Conservation (phyloP, 2,113 vertebrate species). For the Varanus salvator region DNA sequence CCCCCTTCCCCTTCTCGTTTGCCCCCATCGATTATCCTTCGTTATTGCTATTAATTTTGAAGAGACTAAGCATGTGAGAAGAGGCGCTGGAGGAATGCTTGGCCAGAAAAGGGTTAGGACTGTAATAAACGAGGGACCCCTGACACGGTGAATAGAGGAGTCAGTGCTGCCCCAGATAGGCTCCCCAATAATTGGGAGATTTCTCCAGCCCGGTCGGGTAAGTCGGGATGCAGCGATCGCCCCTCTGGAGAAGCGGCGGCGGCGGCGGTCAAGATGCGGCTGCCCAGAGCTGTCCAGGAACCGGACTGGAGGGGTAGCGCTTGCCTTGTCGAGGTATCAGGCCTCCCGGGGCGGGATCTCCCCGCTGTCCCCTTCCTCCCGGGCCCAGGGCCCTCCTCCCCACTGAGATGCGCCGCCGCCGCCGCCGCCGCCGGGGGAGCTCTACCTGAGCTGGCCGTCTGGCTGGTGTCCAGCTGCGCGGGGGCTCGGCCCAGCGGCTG, state of each 20-base stretch:
- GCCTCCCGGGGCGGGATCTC: background rate
- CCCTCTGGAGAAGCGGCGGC: background rate
- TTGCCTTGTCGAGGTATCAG: background rate
- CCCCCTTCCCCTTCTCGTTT: background rate
- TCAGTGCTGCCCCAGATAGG: background rate
- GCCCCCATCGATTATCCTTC: background rate
- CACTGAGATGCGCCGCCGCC: background rate
- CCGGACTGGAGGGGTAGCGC: background rate
- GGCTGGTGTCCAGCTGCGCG: slow-evolving; percentile 86
- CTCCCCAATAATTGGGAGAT: background rate
- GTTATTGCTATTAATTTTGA: too few relatives aligned
- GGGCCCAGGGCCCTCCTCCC: background rate
- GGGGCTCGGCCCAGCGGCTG: slow-evolving; percentile 85
- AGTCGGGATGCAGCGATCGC: too few relatives aligned
- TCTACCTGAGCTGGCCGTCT: slow-evolving; percentile 95
- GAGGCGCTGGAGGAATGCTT: background rate
- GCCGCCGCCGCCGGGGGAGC: background rate
- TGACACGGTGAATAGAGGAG: background rate
- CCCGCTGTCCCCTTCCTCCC: background rate
- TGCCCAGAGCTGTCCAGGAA: slow-evolving; percentile 48
- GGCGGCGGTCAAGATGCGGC: background rate
- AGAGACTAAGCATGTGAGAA: too few relatives aligned
- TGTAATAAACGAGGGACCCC: background rate
- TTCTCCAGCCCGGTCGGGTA: background rate
- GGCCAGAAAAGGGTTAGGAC: background rate